phyloP scores from a whole-genome alignment of 1,140 invertebrate species.

The Dreissena rostriformis region DNA sequence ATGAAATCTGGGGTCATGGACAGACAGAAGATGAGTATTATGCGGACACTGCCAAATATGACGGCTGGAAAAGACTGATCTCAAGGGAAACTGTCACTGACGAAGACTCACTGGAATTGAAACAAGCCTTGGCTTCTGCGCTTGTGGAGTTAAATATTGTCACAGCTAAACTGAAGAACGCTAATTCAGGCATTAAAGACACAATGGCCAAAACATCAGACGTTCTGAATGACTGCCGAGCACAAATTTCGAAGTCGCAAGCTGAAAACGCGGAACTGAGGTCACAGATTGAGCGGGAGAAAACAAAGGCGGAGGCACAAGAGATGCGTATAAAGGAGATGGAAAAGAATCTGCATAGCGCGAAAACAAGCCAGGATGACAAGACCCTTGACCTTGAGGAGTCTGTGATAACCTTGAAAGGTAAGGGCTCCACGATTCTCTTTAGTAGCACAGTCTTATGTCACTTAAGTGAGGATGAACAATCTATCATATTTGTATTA shows the following conservation, averaged over 20 bases:
- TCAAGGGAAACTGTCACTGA: conserved; percentile 56
- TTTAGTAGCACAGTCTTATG: conserved; percentile 33
- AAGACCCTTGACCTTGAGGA: conserved; percentile 62
- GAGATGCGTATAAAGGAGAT: conserved; percentile 65
- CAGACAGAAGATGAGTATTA: conserved; percentile 60
- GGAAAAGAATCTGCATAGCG: conserved; percentile 61
- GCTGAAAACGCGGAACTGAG: conserved; percentile 76
- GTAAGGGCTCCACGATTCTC: conserved; percentile 4
- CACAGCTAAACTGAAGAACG: conserved; percentile 73
- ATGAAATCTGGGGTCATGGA: conserved; percentile 73
- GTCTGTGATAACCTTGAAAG: conserved; percentile 46
- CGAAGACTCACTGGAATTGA: conserved; percentile 73
- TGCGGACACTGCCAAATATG: conserved; percentile 56
- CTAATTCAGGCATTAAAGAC: conserved; percentile 70
- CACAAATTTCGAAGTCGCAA: conserved; percentile 71
- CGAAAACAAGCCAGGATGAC: conserved; percentile 60
- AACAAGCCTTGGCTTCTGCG: conserved; percentile 72
- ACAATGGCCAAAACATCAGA: conserved; percentile 75
- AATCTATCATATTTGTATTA: no score
- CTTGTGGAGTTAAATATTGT: conserved; percentile 76
- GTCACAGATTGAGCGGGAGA: conserved; percentile 69
- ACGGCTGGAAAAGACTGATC: conserved; percentile 64
- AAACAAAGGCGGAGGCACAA: conserved; percentile 56
- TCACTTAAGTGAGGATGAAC: no score
- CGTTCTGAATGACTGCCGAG: conserved; percentile 74